A percentile compares a stretch with the other conserved stretches of the same genome.
phyloP scores from a whole-genome alignment of 1,140 invertebrate species.

The Diabrotica virgifera region DNA sequence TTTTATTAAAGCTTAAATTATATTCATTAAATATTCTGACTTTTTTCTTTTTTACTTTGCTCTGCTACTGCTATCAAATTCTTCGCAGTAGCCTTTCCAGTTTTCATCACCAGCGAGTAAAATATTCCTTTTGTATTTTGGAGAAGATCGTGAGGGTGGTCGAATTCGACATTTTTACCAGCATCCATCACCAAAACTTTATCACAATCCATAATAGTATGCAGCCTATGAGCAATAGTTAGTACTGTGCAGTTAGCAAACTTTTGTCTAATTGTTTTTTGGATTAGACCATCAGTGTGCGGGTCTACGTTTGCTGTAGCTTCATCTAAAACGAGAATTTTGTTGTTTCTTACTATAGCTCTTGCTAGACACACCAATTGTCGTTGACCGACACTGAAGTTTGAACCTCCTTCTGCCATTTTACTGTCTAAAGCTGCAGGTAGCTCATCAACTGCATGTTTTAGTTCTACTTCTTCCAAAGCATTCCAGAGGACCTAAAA shows the following conservation, averaged over 20 bases:
- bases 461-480: slow-evolving; percentile 21
- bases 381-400: too few species aligned
- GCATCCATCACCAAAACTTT: slow-evolving; percentile 72
- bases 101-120: slow-evolving; percentile 57
- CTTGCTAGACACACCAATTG: too few species aligned
- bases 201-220: slow-evolving; percentile 70
- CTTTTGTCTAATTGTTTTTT: slow-evolving; percentile 56
- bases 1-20: too few species aligned
- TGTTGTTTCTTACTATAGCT: too few species aligned
- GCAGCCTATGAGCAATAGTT: slow-evolving; percentile 72
- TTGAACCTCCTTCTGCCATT: too few species aligned
- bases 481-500: slow-evolving; percentile 56
- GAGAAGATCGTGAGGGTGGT: slow-evolving; percentile 60
- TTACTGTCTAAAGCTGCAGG: not conserved
- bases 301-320: too few species aligned
- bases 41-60: slow-evolving; percentile 45
- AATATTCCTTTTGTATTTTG: slow-evolving; percentile 59
- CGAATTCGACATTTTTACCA: slow-evolving; percentile 58
- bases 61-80: slow-evolving; percentile 41
- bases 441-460: slow-evolving; percentile 15
- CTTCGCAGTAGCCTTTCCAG: slow-evolving; percentile 51
- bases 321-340: too few species aligned
- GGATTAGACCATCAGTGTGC: slow-evolving; percentile 57
- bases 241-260: slow-evolving; percentile 65
- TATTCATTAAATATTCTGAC: too few species aligned